Conservation (phyloP, 1,140 invertebrate genomes). For the Papilio xuthus region DNA sequence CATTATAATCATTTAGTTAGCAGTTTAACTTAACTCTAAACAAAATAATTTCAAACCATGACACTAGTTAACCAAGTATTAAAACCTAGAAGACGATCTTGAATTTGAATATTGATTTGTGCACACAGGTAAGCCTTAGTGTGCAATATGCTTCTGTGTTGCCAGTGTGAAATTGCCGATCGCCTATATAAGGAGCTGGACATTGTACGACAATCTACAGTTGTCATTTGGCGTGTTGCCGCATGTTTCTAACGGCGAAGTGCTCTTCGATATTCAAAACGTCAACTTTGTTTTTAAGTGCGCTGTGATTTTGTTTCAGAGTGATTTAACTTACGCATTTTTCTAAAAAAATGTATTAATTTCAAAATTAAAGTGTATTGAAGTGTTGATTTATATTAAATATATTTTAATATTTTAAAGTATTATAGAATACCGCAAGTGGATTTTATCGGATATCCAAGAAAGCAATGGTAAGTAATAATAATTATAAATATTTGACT, state of each 20-base stretch:
- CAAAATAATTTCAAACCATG: not conserved
- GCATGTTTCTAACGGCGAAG: not conserved
- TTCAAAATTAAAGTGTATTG: too few relatives aligned
- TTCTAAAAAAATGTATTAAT: not conserved
- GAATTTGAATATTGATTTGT: conserved; percentile 23
- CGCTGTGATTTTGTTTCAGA: not conserved
- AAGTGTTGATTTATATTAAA: too few relatives aligned
- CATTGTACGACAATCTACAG: conserved; percentile 1
- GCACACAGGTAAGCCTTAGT: not conserved
- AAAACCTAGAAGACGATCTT: not conserved
- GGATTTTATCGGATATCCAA: too few relatives aligned
- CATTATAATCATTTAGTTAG: not conserved
- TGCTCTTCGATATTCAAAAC: not conserved
- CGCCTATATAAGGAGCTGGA: not conserved
- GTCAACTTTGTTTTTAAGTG: not conserved
- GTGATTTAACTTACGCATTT: not conserved
- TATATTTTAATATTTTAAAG: too few relatives aligned
- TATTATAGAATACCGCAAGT: too few relatives aligned
- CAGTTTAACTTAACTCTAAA: not conserved
- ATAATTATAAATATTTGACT: too few relatives aligned
- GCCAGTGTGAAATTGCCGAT: conserved; percentile 21
- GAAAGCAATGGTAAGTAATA: too few relatives aligned
- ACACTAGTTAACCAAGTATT: conserved; percentile 13
- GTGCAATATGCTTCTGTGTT: conserved; percentile 14
- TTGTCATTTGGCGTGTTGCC: not conserved